Evolutionary conservation across 2,888 invertebrate species (phyloP), one percentile per base, ranked within the genome.

Genomic region (Linnaemya vulpina): DNA sequence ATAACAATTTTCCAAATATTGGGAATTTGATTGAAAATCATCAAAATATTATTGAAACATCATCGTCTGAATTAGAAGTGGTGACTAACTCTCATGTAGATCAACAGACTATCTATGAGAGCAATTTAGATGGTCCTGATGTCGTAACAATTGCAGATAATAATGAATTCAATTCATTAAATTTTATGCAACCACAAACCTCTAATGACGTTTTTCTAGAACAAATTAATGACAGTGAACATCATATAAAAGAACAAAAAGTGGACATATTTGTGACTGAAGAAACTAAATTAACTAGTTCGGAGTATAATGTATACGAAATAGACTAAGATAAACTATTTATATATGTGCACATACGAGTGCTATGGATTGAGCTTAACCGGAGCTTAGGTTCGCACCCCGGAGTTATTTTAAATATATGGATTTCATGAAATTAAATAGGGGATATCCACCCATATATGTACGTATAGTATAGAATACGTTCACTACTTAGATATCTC

Each of bases 201-300:
- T 17, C n/a, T 38, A 49, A 60, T 49, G 46, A 68, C 60, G 38
- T 68, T 17, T 60, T 60, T n/a, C 11, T 17, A 38, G 35, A 60
- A 40, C n/a, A 62, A 15, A 8, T 53, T 15, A 38, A n/a, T 3
- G 40, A 78, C 9, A 60, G 74, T 13, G 53, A 70, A 46, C 63
- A 68, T 11, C 46, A 74, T 8, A 63, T 70, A 46, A 62, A 62
- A 8, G 73, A 78, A 58, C 67, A 76, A 49, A 76, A 76, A 46
- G 30, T 65, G 40, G 63, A 83, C 25, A 8, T 70, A 20, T 78
- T 78, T 25, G 70, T 70, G 1, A 53, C 38, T 9, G 62, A 70
- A 43, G 77, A 70, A 60, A 77, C 76, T 40, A 35, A 58, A 49
- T 49, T 77, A n/a, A 68, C 49, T 22, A 67, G 20, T 17, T 58